Evolutionary conservation across 2,888 invertebrate species (phyloP).

Genomic region (Epinotia ramella): DNA sequence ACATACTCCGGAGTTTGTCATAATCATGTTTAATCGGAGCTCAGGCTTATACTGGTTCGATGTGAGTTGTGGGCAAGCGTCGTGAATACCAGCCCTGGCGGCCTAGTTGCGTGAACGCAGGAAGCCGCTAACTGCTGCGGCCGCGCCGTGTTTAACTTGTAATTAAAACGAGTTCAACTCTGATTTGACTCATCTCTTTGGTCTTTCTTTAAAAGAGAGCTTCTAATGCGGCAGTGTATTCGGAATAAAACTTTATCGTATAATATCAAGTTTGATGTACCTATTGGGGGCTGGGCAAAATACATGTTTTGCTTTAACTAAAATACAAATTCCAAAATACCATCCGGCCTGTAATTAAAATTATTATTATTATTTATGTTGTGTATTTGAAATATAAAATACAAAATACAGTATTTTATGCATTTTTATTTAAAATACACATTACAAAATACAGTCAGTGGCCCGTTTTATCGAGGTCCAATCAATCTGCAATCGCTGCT

Average conservation of each 20-base stretch:
- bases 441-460: too few species aligned
- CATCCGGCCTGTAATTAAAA: too few species aligned
- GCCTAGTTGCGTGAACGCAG: constrained; percentile 71
- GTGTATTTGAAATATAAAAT: too few species aligned
- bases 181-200: constrained; percentile 63
- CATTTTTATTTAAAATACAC: too few species aligned
- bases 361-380: too few species aligned
- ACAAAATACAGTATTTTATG: too few species aligned
- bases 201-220: not conserved
- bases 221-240: not conserved
- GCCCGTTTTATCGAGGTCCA: too few species aligned
- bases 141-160: constrained; percentile 72
- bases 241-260: not conserved
- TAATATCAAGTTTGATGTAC: too few species aligned
- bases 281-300: too few species aligned
- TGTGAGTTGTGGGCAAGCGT: not conserved
- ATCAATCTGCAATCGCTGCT: too few species aligned
- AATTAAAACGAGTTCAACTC: constrained; percentile 73
- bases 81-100: constrained; percentile 56
- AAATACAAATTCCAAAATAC: too few species aligned
- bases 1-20: not conserved
- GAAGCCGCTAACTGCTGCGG: constrained; percentile 74
- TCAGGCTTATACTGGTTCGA: not conserved
- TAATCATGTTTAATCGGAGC: not conserved
- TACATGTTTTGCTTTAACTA: too few species aligned